Evolutionary conservation across 2,113 vertebrate species (phyloP), one percentile per base, ranked within the genome.

Genomic region (Lophius piscatorius): DNA sequence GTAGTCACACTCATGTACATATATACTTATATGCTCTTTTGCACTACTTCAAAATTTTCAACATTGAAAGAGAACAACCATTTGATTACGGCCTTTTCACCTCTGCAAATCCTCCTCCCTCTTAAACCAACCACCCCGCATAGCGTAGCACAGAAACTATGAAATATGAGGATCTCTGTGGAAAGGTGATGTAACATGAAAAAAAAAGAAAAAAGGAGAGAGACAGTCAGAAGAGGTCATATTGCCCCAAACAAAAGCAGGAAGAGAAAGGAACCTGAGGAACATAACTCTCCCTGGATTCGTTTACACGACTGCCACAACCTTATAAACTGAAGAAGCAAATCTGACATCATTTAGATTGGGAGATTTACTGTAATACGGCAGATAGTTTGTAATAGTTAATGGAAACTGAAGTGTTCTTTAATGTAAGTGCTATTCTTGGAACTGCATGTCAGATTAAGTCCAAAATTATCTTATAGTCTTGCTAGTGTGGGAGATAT

Each of bases 291-390:
- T 89, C 74, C 48, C 61, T 26, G 41, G 69, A 73, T 82, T 66
- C 63, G 83, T 88, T 90, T 90, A 90, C 84, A 84, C 39, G 57
- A 58, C 77, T 77, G 83, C 56, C 86, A 84, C 68, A 31, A 39
- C 40, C 66, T 56, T 87, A 70, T 91, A 88, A 90, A 91, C 81
- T 60, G 12, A 9, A 29, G 72, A 41, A 26, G 69, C 71, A 80
- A 55, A 77, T 85, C 52, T 74, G 73, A 84, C 74, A 69, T 71
- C 62, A 70, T 66, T 29, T 69, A 74, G 80, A 86, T 54, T 16
- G 55, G 21, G 59, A 85, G 82, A 84, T 79, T 78, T 69, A 85
- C 71, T 52, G 77, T 40, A 28, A 77, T 41, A 41, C 29, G 59
- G 38, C 59, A 14, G 6, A 74, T 47, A 22, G 76, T 71, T 76